Base-by-base conservation (phyloP, 2,113 vertebrate genomes). In the Machaerirhynchus nigripectus region DNA sequence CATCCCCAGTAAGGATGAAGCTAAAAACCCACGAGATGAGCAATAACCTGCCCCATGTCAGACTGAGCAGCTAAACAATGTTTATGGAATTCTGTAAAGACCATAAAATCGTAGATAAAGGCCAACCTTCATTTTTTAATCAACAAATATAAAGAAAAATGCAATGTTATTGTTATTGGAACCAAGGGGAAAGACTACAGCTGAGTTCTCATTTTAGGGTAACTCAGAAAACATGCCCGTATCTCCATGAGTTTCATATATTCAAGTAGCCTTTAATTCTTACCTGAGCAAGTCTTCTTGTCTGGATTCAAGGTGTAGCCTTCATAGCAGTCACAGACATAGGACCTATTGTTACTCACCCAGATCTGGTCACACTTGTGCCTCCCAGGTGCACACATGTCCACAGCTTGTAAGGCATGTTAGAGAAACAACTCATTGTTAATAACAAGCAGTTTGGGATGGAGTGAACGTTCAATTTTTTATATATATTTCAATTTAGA, bases 331-430 rank as follows among this genome's bases (percentile, higher is more conserved):
- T 98, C 98, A 95, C 99, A 99, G 97, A 96, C 97, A 96, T 98
- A 98, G 84, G 98, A 98, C 39, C 96, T 91, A 0, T 97, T 96
- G 73, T 92, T 47, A 60, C 97, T 98, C 94, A 99, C 97, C 67
- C 99, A 99, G 69, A 98, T 94, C 90, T 99, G 99, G 44, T 99
- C 97, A 84, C 99, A 99, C 63, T 98, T 96, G 0, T 99, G 98
- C 23, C 75, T 96, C 89, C 98, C 98, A 53, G 96, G 91, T 79
- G 98, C 96, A 91, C 99, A 99, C 37, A 64, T 83, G 90, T 99
- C 98, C 96, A 98, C 80, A 98, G 98, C 99, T 99, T 70, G 55
- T 28, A 2, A 46, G 64, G 23, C 16, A 55, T 15, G 9, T 64
- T 8, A 68, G 28, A 92, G 44, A 80, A 77, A 87, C 10, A 77